Base-by-base conservation (phyloP, 2,113 vertebrate genomes). In the Galemys pyrenaicus region DNA sequence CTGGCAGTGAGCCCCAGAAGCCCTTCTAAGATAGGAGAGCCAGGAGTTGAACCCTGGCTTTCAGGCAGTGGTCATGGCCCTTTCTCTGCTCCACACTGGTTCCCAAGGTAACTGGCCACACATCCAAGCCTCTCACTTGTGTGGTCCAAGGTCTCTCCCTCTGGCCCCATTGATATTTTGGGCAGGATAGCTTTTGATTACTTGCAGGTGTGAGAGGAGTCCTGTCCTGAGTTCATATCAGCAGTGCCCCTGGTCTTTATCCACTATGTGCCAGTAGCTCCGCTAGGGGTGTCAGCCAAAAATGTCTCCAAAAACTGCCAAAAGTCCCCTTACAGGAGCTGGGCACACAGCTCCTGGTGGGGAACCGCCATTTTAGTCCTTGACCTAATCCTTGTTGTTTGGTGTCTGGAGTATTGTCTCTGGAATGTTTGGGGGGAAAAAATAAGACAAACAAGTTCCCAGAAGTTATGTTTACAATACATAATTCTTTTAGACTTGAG, bases 321-420 rank as follows among this genome's bases (percentile, higher is more conserved):
- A 4, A 6, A 46, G 9, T 51, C 46, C 77, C 54, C 20, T 20
- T 6, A 26, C 51, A 49, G 41, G 9, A 74, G 44, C 5, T 6
- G 1, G 0, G 22, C 0, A 16, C 6, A 37, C 26, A n/a, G 17
- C 11, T 64, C 32, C 32, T 70, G 5, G 1, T 1, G 32, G 39
- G 35, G 16, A 51, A 80, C 19, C 16, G 32, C 32, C 15, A 3
- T 20, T 60, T 75, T 32, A 41, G 15, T 49, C 44, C 16, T 58
- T 46, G 60, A 22, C 28, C 51, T 84, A 35, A 35, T 64, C 2
- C 32, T 54, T 24, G 32, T 10, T 37, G 20, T 79, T 87, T 3
- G 9, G 9, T 56, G 1, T 74, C 41, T 49, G 3, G 44, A 54
- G 19, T 67, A 17, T 35, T 68, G 0, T 62, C 17, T 54, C n/a